These are phyloP conservation scores for Drosophila prosaltans DNA, from an alignment of 1,140 invertebrate species.

Conservation along the genomic window DNA sequence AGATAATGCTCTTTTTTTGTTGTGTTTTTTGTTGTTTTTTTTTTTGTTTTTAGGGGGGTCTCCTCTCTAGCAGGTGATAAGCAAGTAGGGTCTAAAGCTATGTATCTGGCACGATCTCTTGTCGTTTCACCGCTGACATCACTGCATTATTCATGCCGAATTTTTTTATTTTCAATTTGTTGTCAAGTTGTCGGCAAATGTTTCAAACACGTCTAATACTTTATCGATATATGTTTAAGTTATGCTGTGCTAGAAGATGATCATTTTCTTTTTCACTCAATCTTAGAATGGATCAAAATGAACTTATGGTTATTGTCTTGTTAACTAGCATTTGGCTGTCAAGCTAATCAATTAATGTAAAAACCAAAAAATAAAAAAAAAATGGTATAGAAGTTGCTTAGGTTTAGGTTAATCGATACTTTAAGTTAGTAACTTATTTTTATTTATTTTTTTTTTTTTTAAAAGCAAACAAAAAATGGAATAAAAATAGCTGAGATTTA, in stretches of 20 bases:
- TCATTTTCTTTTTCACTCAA: not conserved
- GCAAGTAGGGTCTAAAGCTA: constrained; percentile 8
- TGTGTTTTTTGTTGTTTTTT: too few species aligned
- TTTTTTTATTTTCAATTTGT: constrained; percentile 33
- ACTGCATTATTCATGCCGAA: constrained; percentile 71
- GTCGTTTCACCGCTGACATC: constrained; percentile 36
- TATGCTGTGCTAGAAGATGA: constrained; percentile 21
- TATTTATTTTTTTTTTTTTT: too few species aligned
- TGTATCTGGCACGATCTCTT: constrained; percentile 56
- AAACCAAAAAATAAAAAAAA: not conserved
- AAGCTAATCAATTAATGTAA: constrained; percentile 42
- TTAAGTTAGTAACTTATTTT: too few species aligned
- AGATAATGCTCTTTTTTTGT: constrained; percentile 48
- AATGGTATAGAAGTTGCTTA: too few species aligned
- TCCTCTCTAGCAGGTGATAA: constrained; percentile 32
- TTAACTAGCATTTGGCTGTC: constrained; percentile 33
- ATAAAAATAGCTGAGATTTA: not conserved
- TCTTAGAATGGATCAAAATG: not conserved
- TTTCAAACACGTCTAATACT: constrained; percentile 32
- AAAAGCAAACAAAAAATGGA: too few species aligned
- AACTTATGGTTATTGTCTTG: constrained; percentile 38
- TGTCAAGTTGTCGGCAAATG: constrained; percentile 54
- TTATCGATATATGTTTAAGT: constrained; percentile 40
- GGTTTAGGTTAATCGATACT: too few species aligned
- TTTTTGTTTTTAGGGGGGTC: not conserved